Base-by-base conservation (phyloP, 2,888 invertebrate species). In the Allophyes oxyacanthae region DNA sequence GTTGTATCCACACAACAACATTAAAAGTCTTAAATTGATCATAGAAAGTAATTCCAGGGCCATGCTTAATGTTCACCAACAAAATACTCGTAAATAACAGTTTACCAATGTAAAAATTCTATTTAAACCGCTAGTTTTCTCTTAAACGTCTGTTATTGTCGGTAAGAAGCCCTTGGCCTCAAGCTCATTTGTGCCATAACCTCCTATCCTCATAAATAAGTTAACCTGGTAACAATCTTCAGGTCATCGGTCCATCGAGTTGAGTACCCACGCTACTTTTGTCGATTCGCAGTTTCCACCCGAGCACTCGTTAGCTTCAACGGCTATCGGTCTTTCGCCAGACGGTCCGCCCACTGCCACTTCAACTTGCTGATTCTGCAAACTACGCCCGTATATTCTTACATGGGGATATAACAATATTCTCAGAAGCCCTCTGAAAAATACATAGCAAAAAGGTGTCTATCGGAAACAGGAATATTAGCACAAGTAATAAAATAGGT, bases 321-420 rank as follows among this genome's bases (percentile, higher is more conserved):
- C 42, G 41, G 34, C 64, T 40, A 69, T 69, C 48, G 48, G 51
- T 64, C 51, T 69, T 61, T 36, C 3, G 13, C 50, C 43, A 62
- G 56, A 57, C 41, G 46, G 25, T 32, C 44, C 58, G 45, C 65
- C 65, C 48, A 53, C 33, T n/a, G 8, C 30, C 51, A 49, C 69
- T 68, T 63, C 50, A 42, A 25, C 34, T 37, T 15, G 32, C 63
- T 40, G 36, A 34, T 15, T 40, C 38, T 15, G 40, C 64, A 48
- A 46, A 69, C 64, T 56, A 40, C 49, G 20, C 34, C 34, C 28
- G 10, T 28, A 28, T 14, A 37, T 36, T 14, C 14, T 36, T 14
- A 14, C 28, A 42, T 8, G 28, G 14, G 14, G 14, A 25, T 13
- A 26, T 26, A 26, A 13, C 26, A 28, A 41, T 41, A 41, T 41